Conservation (phyloP, 2,888 invertebrate genomes). For the Acleris laterana region DNA sequence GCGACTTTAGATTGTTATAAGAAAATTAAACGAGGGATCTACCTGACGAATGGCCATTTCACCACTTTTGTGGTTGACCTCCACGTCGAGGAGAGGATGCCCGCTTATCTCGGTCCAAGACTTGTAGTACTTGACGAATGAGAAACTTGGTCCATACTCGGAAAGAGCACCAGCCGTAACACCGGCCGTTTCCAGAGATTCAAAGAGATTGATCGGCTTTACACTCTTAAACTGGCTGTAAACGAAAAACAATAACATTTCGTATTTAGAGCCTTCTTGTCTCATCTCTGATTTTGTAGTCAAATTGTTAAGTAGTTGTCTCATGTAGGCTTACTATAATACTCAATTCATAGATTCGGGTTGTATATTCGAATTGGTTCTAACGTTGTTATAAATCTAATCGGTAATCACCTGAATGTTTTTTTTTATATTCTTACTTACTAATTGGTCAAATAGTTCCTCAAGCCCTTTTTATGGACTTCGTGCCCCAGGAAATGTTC, state of each 20-base stretch:
- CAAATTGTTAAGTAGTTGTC: too few species aligned
- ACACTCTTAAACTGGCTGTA: slow-evolving; percentile 63
- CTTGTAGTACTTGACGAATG: slow-evolving; percentile 68
- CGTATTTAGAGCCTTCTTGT: too few species aligned
- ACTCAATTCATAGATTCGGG: too few species aligned
- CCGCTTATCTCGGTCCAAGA: slow-evolving; percentile 85
- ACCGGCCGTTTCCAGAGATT: slow-evolving; percentile 66
- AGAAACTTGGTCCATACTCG: slow-evolving; percentile 65
- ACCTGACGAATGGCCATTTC: slow-evolving; percentile 75
- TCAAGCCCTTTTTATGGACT: slow-evolving; percentile 81
- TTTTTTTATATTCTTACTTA: slow-evolving; percentile 51
- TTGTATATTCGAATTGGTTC: too few species aligned
- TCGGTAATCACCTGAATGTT: too few species aligned
- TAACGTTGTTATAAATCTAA: too few species aligned
- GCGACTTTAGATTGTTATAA: not conserved
- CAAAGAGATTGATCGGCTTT: slow-evolving; percentile 78
- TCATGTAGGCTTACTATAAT: too few species aligned
- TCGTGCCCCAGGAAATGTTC: slow-evolving; percentile 84
- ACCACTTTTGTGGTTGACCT: slow-evolving; percentile 71
- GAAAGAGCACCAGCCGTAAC: slow-evolving; percentile 52
- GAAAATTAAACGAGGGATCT: slow-evolving; percentile 10
- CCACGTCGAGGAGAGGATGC: slow-evolving; percentile 84
- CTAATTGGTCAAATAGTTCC: slow-evolving; percentile 80
- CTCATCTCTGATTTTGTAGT: too few species aligned
- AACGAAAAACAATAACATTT: not conserved